Conservation (phyloP, 2,888 invertebrate genomes). For the Chrysomela aeneicollis region DNA sequence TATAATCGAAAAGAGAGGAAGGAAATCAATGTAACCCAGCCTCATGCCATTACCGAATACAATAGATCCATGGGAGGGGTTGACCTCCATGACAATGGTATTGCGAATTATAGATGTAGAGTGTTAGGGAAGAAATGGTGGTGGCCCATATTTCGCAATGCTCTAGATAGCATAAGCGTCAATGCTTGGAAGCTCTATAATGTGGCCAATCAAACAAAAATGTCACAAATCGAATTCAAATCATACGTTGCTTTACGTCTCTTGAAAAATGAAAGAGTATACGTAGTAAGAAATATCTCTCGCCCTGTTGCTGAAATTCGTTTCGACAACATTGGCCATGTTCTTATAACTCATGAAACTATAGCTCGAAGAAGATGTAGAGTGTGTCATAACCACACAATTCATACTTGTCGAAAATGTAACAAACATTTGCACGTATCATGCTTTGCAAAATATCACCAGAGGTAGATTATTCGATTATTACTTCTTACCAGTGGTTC, state of each 20-base stretch:
- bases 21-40: conserved; percentile 17
- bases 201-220: conserved; percentile 33
- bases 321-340: neutral
- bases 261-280: conserved; percentile 15
- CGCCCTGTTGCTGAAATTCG: conserved; percentile 4
- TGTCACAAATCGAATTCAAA: conserved; percentile 40
- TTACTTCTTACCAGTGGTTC: too few species aligned
- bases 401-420: too few species aligned
- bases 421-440: too few species aligned
- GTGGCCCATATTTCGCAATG: conserved; percentile 44
- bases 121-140: conserved; percentile 44
- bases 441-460: too few species aligned
- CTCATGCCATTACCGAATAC: conserved; percentile 23
- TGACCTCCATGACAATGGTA: conserved; percentile 24
- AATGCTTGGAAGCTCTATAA: conserved; percentile 15
- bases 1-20: conserved; percentile 31
- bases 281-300: too few species aligned
- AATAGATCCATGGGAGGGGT: conserved; percentile 25
- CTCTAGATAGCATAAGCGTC: conserved; percentile 31
- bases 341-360: too few species aligned
- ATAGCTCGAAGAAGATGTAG: too few species aligned
- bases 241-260: conserved; percentile 30
- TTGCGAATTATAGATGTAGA: conserved; percentile 41
- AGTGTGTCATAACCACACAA: too few species aligned
- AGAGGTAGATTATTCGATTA: too few species aligned